Conservation (phyloP, 2,113 vertebrate genomes). For the Pterocles burchelli region DNA sequence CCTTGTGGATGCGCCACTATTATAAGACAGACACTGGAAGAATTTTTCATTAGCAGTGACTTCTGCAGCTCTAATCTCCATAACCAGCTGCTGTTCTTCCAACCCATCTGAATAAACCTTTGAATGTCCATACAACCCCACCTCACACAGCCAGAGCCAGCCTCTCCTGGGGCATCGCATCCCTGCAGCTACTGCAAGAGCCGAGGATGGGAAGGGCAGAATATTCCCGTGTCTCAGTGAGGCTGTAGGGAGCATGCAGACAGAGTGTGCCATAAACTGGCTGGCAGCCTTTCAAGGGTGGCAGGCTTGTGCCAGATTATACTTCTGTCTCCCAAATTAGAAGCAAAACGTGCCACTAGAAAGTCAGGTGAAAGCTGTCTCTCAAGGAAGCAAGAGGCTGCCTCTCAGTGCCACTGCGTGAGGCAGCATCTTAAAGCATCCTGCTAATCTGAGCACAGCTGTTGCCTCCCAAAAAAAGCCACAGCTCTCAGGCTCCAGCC, state of each 20-base stretch:
- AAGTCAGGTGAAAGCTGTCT: slow-evolving; percentile 57
- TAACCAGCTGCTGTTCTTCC: neutral
- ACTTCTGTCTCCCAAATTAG: slow-evolving; percentile 34
- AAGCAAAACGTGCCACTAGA: slow-evolving; percentile 60
- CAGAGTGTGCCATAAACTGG: neutral
- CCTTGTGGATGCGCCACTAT: neutral
- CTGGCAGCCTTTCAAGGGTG: slow-evolving; percentile 50
- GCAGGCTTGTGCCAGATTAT: slow-evolving; percentile 46
- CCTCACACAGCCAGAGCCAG: neutral
- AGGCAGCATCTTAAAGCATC: neutral
- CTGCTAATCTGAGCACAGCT: neutral
- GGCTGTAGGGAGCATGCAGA: neutral
- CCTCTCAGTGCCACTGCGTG: neutral
- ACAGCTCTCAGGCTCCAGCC: neutral
- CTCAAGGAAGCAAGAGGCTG: slow-evolving; percentile 44
- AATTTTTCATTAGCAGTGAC: slow-evolving; percentile 22
- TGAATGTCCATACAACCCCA: neutral
- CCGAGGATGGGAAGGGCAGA: neutral
- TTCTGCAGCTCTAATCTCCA: slow-evolving; percentile 19
- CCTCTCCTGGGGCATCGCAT: neutral
- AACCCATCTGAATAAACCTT: neutral
- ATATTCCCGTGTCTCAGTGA: neutral
- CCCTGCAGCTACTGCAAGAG: neutral
- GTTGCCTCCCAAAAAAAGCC: neutral
- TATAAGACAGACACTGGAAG: neutral